Base-by-base conservation (phyloP, 1,140 invertebrate species). In the Cydia splendana region DNA sequence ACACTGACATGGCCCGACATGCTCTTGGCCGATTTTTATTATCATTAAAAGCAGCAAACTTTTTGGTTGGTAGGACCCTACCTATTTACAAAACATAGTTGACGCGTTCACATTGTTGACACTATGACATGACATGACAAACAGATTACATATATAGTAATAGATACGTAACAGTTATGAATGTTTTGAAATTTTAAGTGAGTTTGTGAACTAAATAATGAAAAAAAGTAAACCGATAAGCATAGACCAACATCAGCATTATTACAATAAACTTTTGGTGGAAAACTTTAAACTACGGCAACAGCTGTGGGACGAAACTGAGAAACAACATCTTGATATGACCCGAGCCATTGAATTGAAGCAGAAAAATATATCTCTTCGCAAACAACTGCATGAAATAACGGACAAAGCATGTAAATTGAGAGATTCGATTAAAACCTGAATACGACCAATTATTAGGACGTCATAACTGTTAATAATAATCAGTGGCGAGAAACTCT, bases 271-370 rank as follows among this genome's bases (percentile, higher is more conserved):
- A 75, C 30, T 81, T 15, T 48, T 81, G 7, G 75, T 81, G 74
- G 90, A 92, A 75, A 91, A 91, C 73, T 67, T 38, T 0, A 79
- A 38, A 57, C 79, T 93, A 24, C 78, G 76, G 7, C 48, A 77
- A 7, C 74, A 81, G 24, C 77, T 93, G 13, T 75, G 80, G 0
- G 85, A 86, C 28, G 87, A 85, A 0, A 89, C 87, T 0, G 81
- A 86, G 10, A 93, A 89, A 77, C 88, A 93, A 76, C 91, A 93
- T 30, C 91, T 90, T 73, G 88, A 91, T 80, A 93, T 93, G 91
- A 82, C 83, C 18, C 85, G 91, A 85, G 91, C 90, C 0, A 91
- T 93, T 34, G 78, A 87, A 65, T 77, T 91, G 2, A 87, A 83
- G 42, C 81, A 88, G 65, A 88, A 87, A 62, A 88, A 93, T 76